Conservation (phyloP, 2,113 vertebrate species). For the Macquaria australasica region DNA sequence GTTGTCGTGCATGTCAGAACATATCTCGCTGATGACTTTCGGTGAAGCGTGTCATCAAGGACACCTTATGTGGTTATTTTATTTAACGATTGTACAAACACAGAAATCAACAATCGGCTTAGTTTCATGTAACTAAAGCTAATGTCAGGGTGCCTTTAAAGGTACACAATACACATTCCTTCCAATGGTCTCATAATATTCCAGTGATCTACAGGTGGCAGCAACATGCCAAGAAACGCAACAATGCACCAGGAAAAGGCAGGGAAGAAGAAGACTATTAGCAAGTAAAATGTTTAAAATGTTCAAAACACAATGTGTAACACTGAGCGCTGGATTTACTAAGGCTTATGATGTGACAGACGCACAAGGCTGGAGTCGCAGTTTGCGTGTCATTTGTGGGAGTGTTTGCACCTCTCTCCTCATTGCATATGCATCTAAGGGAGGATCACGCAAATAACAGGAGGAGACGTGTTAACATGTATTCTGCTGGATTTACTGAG, state of each 20-base stretch:
- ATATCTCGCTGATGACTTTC: background rate
- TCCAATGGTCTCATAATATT: background rate
- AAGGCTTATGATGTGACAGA: too few relatives aligned
- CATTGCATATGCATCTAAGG: too few relatives aligned
- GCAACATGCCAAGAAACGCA: background rate
- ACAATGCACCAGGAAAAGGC: background rate
- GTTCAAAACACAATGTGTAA: too few relatives aligned
- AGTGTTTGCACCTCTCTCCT: too few relatives aligned
- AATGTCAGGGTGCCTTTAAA: slow-evolving; percentile 4
- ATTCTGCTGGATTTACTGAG: too few relatives aligned
- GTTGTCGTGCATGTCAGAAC: slow-evolving; percentile 9
- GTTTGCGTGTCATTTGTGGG: too few relatives aligned
- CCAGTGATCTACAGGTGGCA: slow-evolving; percentile 6
- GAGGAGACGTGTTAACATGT: too few relatives aligned
- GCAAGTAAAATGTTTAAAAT: background rate
- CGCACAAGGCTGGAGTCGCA: too few relatives aligned
- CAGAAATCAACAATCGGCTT: background rate
- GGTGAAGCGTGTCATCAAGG: slow-evolving; percentile 16
- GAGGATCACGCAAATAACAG: too few relatives aligned
- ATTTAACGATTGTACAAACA: background rate
- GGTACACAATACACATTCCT: background rate
- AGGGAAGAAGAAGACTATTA: too few relatives aligned
- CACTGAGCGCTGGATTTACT: too few relatives aligned
- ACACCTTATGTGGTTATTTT: background rate
- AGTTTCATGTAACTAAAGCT: background rate